A percentile compares a stretch with the other conserved stretches of the same genome.
Conservation (phyloP, 2,888 invertebrate genomes). For the Pseudococcus viburni region DNA sequence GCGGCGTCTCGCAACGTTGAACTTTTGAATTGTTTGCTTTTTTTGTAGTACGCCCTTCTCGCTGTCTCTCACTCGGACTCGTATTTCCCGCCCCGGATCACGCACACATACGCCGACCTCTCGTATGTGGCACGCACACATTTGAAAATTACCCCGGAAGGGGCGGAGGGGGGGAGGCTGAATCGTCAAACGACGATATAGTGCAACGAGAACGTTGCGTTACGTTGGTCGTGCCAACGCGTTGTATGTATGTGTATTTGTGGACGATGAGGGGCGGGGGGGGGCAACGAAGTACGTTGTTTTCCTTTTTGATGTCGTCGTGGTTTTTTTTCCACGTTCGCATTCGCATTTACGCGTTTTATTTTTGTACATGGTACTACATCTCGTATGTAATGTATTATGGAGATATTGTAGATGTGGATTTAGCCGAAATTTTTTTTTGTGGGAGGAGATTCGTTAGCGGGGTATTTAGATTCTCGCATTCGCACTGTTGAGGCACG, state of each 20-base stretch:
- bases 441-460: slow-evolving; percentile 10
- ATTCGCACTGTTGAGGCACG: not conserved
- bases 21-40: slow-evolving; percentile 63
- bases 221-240: not conserved
- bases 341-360: not conserved
- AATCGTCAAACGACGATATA: not conserved
- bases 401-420: not conserved
- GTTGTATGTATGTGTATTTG: no score
- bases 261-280: not conserved
- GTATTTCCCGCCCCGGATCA: not conserved
- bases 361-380: not conserved
- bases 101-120: not conserved
- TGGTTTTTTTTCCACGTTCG: not conserved
- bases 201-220: slow-evolving; percentile 1
- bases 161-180: no score
- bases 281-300: not conserved
- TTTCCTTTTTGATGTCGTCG: not conserved
- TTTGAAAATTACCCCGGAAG: no score
- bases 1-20: slow-evolving; percentile 61
- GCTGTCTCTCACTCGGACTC: not conserved
- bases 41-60: slow-evolving; percentile 28
- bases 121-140: no score
- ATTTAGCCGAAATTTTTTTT: not conserved
- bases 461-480: slow-evolving; percentile 9
- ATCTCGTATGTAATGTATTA: no score